Conservation (phyloP, 2,113 vertebrate genomes). For the Pteruthius melanotis region DNA sequence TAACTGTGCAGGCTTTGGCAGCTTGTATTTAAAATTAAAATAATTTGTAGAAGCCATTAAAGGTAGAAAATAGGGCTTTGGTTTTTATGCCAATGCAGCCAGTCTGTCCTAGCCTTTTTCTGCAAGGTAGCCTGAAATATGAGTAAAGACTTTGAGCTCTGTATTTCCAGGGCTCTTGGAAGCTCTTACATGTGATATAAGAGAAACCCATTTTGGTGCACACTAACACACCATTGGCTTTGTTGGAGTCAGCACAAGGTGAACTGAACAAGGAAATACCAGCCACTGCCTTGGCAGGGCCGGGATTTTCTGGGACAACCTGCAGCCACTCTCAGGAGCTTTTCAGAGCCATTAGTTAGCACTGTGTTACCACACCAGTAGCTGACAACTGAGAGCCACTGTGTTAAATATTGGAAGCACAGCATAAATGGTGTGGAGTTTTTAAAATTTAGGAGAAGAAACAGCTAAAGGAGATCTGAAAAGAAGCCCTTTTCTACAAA, state of each 20-base stretch:
- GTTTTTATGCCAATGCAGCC: not conserved
- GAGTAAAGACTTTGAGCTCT: not conserved
- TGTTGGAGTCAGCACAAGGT: not conserved
- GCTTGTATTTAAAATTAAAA: not conserved
- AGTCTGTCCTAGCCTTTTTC: not conserved
- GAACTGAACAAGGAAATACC: not conserved
- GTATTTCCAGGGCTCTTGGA: not conserved
- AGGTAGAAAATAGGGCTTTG: not conserved
- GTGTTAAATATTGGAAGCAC: not conserved
- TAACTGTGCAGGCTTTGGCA: not conserved
- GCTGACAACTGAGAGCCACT: not conserved
- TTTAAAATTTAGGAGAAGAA: not conserved
- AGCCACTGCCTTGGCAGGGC: not conserved
- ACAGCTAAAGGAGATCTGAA: not conserved
- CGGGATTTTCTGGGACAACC: not conserved
- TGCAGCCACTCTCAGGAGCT: not conserved
- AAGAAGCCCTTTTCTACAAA: not conserved
- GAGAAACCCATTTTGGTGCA: not conserved
- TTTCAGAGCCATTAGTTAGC: not conserved
- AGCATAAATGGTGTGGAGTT: not conserved
- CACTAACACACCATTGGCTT: not conserved
- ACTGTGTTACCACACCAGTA: not conserved
- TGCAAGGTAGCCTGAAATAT: not conserved
- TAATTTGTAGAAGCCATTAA: not conserved
- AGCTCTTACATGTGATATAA: accelerated